These are phyloP conservation scores for Notothenia coriiceps DNA, from an alignment of 2,113 vertebrate species.

Conservation along the genomic window DNA sequence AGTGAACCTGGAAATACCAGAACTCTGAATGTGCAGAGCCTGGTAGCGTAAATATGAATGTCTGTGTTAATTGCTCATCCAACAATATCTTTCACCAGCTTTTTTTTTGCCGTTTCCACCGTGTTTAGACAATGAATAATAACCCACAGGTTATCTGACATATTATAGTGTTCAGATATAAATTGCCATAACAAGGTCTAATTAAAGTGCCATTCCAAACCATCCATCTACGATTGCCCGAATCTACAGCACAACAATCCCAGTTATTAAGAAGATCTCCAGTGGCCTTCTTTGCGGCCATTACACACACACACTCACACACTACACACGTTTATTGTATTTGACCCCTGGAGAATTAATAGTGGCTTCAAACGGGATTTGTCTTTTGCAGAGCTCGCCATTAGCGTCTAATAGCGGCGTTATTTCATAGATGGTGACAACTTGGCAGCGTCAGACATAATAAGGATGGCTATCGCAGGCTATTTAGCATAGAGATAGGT, in stretches of 20 bases:
- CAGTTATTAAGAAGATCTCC: slow-evolving; percentile 17
- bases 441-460: slow-evolving; percentile 67
- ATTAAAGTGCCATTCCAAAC: slow-evolving; percentile 25
- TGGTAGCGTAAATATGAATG: background rate
- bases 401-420: slow-evolving; percentile 73
- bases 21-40: background rate
- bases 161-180: slow-evolving; percentile 19
- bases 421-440: slow-evolving; percentile 72
- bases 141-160: slow-evolving; percentile 6
- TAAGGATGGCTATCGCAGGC: slow-evolving; percentile 60
- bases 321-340: slow-evolving; percentile 29
- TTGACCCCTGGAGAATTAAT: slow-evolving; percentile 55
- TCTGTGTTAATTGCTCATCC: background rate
- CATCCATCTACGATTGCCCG: slow-evolving; percentile 29
- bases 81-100: background rate
- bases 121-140: slow-evolving; percentile 37
- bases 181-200: slow-evolving; percentile 52
- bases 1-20: background rate
- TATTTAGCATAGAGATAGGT: slow-evolving; percentile 58
- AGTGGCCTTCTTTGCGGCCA: slow-evolving; percentile 42
- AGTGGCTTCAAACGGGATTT: slow-evolving; percentile 44
- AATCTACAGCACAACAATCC: slow-evolving; percentile 23
- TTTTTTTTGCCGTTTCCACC: slow-evolving; percentile 1
- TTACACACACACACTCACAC: slow-evolving; percentile 16
- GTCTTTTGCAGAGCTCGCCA: slow-evolving; percentile 64